A percentile compares a stretch with the other conserved stretches of the same genome.
phyloP scores from a whole-genome alignment of 2,797 vertebrate species.

The Sciurus carolinensis region DNA sequence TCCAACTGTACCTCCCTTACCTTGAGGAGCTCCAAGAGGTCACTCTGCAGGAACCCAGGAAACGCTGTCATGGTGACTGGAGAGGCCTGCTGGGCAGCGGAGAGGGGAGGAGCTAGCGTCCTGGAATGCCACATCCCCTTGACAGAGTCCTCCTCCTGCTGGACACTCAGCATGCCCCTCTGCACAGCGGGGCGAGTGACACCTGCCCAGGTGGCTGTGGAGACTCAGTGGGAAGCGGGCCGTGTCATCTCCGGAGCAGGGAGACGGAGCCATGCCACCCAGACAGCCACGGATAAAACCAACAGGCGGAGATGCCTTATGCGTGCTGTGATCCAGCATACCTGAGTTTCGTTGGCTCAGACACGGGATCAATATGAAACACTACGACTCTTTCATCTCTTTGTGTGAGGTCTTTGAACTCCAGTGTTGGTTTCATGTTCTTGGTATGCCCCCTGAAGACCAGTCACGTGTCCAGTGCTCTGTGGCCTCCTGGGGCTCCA shows the following conservation, averaged over 20 bases:
- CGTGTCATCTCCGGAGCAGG: not conserved
- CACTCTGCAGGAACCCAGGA: rapidly evolving
- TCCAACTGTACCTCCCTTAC: not conserved
- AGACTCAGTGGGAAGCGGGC: not conserved
- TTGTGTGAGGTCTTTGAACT: not conserved
- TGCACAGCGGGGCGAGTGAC: not conserved
- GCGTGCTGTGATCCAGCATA: no score
- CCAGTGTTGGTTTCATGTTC: not conserved
- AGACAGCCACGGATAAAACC: not conserved
- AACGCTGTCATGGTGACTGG: no score
- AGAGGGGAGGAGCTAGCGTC: not conserved
- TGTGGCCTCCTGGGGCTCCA: no score
- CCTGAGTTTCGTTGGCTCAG: no score
- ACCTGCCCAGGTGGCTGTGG: no score
- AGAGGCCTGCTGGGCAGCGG: rapidly evolving
- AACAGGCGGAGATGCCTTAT: no score
- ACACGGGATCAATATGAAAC: no score
- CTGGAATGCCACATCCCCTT: rapidly evolving
- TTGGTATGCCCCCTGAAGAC: not conserved
- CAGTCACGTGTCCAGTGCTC: no score
- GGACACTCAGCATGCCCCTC: rapidly evolving
- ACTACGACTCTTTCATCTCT: no score
- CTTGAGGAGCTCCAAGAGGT: no score
- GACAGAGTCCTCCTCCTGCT: not conserved
- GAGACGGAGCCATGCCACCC: no score